Conservation (phyloP, 2,888 invertebrate genomes). For the Hylaea fasciaria region DNA sequence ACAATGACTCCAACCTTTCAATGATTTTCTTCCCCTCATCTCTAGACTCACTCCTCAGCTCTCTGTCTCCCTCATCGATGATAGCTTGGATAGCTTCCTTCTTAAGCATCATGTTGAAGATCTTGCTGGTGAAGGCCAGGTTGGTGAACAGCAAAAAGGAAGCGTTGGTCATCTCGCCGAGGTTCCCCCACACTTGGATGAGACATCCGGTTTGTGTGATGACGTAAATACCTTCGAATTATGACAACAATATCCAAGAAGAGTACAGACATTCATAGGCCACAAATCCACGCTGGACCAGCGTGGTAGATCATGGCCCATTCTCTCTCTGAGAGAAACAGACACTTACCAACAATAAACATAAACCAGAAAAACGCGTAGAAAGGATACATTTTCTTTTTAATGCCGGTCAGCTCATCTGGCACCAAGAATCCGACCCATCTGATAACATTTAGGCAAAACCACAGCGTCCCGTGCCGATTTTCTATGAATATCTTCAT, state of each 20-base stretch:
- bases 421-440: slow-evolving; percentile 41
- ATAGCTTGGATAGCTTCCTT: slow-evolving; percentile 51
- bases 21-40: slow-evolving; percentile 52
- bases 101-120: slow-evolving; percentile 54
- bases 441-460: slow-evolving; percentile 43
- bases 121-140: slow-evolving; percentile 57
- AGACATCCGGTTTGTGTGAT: slow-evolving; percentile 70
- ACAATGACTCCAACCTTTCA: slow-evolving; percentile 47
- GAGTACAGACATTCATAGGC: no score
- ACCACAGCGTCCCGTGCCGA: slow-evolving; percentile 36
- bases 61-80: slow-evolving; percentile 51
- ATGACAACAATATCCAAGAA: not conserved
- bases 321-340: not conserved
- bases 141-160: slow-evolving; percentile 68
- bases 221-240: slow-evolving; percentile 58
- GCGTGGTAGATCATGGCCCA: no score
- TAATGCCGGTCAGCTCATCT: slow-evolving; percentile 11
- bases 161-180: slow-evolving; percentile 64
- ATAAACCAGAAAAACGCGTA: slow-evolving; percentile 46
- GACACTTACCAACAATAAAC: slow-evolving; percentile 46
- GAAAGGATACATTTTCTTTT: slow-evolving; percentile 23
- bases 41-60: slow-evolving; percentile 48
- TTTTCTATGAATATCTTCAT: slow-evolving; percentile 47
- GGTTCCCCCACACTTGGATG: slow-evolving; percentile 66
- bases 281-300: no score